A percentile compares a stretch with the other conserved stretches of the same genome.
phyloP scores from a whole-genome alignment of 2,888 invertebrate genomes.

The Sisyra terminalis region DNA sequence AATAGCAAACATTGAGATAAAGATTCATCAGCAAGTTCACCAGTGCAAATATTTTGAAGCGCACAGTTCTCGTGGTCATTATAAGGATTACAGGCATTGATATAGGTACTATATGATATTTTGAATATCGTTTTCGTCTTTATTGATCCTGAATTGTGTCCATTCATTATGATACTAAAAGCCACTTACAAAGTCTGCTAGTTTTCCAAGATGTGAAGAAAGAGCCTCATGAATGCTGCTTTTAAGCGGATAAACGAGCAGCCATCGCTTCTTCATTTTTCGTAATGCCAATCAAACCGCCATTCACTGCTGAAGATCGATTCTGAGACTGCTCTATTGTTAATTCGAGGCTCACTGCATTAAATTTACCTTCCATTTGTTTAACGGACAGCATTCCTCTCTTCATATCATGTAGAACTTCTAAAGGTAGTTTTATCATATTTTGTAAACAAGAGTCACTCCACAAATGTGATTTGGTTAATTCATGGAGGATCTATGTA shows the following conservation, averaged over 20 bases:
- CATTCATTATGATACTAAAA: no score
- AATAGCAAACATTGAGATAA: conserved; percentile 11
- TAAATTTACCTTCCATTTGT: no score
- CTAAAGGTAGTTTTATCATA: conserved; percentile 13
- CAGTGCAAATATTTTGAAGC: conserved; percentile 12
- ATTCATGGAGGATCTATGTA: no score
- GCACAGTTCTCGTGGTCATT: conserved; percentile 8
- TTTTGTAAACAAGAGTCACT: conserved; percentile 12
- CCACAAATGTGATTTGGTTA: no score
- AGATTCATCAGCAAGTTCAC: conserved; percentile 11
- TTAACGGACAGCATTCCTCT: conserved; percentile 15
- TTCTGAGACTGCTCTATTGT: conserved; percentile 17
- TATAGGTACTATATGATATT: no score
- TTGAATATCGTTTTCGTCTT: no score
- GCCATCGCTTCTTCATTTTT: conserved; percentile 16
- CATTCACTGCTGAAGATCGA: conserved; percentile 17
- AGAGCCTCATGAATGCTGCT: no score
- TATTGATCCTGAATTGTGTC: no score
- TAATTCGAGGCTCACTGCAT: conserved; percentile 15
- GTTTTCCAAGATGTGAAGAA: no score
- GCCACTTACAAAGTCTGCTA: no score
- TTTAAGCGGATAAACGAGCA: no score
- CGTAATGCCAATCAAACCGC: conserved; percentile 15
- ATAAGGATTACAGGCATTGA: conserved; percentile 11
- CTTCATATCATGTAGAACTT: conserved; percentile 13